Percentiles rank a stretch among this genome's conserved stretches.
Evolutionary conservation across 2,113 vertebrate species (phyloP).

Genomic region (Syngnathus floridae): DNA sequence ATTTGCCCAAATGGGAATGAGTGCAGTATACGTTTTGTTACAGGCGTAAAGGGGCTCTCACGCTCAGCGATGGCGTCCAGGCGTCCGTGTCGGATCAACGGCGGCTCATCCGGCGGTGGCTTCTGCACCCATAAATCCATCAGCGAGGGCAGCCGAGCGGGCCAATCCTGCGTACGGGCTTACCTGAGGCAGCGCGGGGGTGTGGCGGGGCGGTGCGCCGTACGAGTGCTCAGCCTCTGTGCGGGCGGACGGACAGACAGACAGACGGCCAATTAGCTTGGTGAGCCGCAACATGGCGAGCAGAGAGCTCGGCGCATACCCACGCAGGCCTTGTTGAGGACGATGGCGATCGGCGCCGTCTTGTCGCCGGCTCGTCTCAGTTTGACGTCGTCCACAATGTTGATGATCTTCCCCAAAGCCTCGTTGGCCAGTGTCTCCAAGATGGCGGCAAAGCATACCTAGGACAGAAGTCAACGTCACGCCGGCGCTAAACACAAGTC

Average conservation of each 20-base stretch:
- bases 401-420: slow-evolving; percentile 69
- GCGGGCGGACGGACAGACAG: background rate
- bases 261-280: background rate
- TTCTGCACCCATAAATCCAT: background rate
- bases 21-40: background rate
- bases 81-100: slow-evolving; percentile 44
- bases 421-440: slow-evolving; percentile 71
- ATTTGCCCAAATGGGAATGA: background rate
- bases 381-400: slow-evolving; percentile 56
- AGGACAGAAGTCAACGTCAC: background rate
- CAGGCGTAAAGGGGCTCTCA: slow-evolving; percentile 27
- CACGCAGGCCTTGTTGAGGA: slow-evolving; percentile 38
- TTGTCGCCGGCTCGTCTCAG: slow-evolving; percentile 8
- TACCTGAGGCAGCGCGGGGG: slow-evolving; percentile 12
- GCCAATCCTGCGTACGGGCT: background rate
- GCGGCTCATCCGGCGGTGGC: slow-evolving; percentile 22
- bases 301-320: slow-evolving; percentile 36
- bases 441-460: slow-evolving; percentile 62
- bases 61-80: slow-evolving; percentile 48
- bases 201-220: background rate
- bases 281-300: background rate
- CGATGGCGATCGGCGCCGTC: slow-evolving; percentile 37
- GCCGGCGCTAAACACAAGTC: background rate
- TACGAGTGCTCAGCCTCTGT: slow-evolving; percentile 55
- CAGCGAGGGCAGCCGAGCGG: slow-evolving; percentile 11